These are phyloP conservation scores for Pseudolycoriella hygida DNA, from an alignment of 2,888 invertebrate genomes.

Conservation along the genomic window DNA sequence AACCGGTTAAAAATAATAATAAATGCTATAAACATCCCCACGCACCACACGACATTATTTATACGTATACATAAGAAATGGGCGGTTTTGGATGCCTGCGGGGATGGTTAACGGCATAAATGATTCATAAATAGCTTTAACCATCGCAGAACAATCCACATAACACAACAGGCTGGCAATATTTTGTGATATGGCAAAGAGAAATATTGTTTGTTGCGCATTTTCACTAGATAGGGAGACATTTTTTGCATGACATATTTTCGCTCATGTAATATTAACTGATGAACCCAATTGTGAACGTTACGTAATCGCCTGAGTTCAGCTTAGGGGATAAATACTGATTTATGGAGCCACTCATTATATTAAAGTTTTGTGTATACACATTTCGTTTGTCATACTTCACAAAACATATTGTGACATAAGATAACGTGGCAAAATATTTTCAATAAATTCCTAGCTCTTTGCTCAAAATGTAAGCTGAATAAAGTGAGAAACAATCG, in stretches of 20 bases:
- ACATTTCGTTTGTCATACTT: not conserved
- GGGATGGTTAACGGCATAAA: too few relatives aligned
- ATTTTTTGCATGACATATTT: constrained; percentile 3
- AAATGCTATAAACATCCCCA: constrained; percentile 1
- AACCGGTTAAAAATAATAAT: not conserved
- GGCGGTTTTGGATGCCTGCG: not conserved
- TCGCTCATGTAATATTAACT: not conserved
- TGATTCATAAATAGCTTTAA: too few relatives aligned
- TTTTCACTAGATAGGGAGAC: not conserved
- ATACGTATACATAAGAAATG: not conserved
- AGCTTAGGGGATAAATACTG: constrained; percentile 2
- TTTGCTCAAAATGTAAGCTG: too few relatives aligned
- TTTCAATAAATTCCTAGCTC: too few relatives aligned
- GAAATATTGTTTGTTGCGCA: not conserved
- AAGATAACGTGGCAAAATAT: too few relatives aligned
- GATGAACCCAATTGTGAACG: constrained; percentile 4
- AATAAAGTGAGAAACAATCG: too few relatives aligned
- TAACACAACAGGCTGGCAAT: too few relatives aligned
- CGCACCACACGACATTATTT: constrained; percentile 1
- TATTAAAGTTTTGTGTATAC: not conserved
- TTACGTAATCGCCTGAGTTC: constrained; percentile 2
- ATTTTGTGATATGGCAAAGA: too few relatives aligned
- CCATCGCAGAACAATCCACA: too few relatives aligned
- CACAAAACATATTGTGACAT: too few relatives aligned
- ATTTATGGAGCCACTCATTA: constrained; percentile 1